Evolutionary conservation across 2,113 vertebrate genomes (phyloP), one percentile per base, ranked within the genome.

Genomic region (Pyrgilauda ruficollis): DNA sequence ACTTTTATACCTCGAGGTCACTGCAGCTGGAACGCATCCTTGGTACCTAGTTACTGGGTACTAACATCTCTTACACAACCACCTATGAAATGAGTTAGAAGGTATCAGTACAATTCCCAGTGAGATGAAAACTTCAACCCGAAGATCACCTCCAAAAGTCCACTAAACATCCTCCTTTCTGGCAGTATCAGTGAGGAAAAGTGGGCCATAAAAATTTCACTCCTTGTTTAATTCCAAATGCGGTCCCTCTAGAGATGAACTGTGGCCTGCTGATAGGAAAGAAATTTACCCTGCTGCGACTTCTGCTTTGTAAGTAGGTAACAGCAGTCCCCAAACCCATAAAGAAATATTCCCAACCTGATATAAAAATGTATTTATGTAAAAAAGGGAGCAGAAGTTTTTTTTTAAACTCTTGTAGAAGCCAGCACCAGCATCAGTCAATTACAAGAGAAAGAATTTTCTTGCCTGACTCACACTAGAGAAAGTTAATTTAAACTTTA

Each of bases 401-500:
- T 76, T 85, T 90, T 93, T 18, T 5, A 37, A 89, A 69, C 46
- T 41, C 35, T 80, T 3, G 17, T 53, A 92, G 39, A 92, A 94
- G 47, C 15, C 67, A 84, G 72, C 31, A 82, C 23, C 41, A 62
- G 16, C 6, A 0, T 35, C 81, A 94, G 79, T 94, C 78, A 96
- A 58, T 82, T 94, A 94, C 14, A 84, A 73, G 63, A 94, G 82
- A 92, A 46, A 15, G 39, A 69, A 92, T 96, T 93, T 95, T 96
- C 55, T 66, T 49, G 72, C 47, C 68, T 97, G 92, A 95, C 82
- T 70, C 78, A 49, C 21, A 33, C 52, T 73, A 58, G 4, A 81
- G 61, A 82, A 91, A 94, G 85, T 93, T 97, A 97, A 98, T 97
- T 97, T 97, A 96, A 96, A 97, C 62, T 92, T 96, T 97, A 97